Conservation (phyloP, 2,797 vertebrate genomes). For the Danionella dracula region DNA sequence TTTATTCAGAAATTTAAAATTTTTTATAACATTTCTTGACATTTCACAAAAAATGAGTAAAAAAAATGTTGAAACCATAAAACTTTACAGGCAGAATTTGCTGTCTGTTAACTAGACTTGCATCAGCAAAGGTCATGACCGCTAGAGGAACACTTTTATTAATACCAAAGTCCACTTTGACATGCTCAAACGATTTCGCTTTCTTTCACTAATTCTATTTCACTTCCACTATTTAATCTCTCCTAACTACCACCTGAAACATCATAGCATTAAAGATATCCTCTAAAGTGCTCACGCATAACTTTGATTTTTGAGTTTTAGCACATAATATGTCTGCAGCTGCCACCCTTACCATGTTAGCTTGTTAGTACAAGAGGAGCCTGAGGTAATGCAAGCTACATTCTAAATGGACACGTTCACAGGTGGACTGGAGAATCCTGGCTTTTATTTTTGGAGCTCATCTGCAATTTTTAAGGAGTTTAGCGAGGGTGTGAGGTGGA, state of each 20-base stretch:
- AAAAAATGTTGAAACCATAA: too few relatives aligned
- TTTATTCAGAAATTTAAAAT: too few relatives aligned
- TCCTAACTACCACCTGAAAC: too few relatives aligned
- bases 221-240: too few relatives aligned
- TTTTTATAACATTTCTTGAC: too few relatives aligned
- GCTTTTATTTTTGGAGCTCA: conserved; percentile 36
- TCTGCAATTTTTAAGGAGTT: conserved; percentile 15
- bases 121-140: conserved; percentile 17
- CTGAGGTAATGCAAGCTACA: conserved; percentile 8
- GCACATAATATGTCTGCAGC: neutral
- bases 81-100: too few relatives aligned
- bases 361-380: conserved; percentile 15
- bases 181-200: neutral
- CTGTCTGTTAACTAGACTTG: conserved; percentile 6
- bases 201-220: too few relatives aligned
- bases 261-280: too few relatives aligned
- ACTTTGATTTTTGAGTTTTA: neutral
- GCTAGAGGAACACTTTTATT: conserved; percentile 21
- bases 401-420: conserved; percentile 31
- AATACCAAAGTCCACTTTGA: conserved; percentile 21
- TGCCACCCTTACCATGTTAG: conserved; percentile 4
- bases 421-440: conserved; percentile 29
- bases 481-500: conserved; percentile 13
- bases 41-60: too few relatives aligned
- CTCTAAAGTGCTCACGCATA: neutral